Conservation (phyloP, 2,113 vertebrate genomes). For the Hippocampus guttulatus region DNA sequence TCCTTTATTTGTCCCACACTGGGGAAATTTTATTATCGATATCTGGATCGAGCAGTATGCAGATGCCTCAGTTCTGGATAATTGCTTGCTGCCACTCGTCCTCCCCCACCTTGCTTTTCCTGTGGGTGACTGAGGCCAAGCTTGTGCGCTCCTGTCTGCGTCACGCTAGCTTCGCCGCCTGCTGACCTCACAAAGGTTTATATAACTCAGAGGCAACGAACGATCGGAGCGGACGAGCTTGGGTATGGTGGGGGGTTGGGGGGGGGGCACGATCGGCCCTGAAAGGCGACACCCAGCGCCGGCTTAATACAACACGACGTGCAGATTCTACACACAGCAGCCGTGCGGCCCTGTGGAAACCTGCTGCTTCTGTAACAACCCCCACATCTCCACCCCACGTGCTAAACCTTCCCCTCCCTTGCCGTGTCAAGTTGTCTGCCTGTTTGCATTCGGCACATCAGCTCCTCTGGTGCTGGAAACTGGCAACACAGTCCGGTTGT, state of each 20-base stretch:
- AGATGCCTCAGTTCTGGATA: slow-evolving; percentile 43
- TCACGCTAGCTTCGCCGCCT: slow-evolving; percentile 55
- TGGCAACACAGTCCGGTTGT: too few relatives aligned
- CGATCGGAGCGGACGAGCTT: slow-evolving; percentile 22
- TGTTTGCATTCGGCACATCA: slow-evolving; percentile 45
- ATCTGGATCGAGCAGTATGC: slow-evolving; percentile 24
- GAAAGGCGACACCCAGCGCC: slow-evolving; percentile 63
- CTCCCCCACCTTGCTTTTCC: background rate
- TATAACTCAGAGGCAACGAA: slow-evolving; percentile 49
- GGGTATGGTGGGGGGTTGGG: background rate
- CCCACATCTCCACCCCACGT: slow-evolving; percentile 22
- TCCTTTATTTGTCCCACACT: too few relatives aligned
- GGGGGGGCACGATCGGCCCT: slow-evolving; percentile 57
- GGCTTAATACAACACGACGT: slow-evolving; percentile 5
- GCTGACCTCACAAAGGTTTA: slow-evolving; percentile 60
- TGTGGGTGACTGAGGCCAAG: slow-evolving; percentile 9
- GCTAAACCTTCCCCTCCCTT: slow-evolving; percentile 21
- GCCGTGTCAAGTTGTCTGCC: slow-evolving; percentile 35
- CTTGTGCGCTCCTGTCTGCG: slow-evolving; percentile 11
- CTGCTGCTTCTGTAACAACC: slow-evolving; percentile 37
- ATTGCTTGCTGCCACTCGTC: slow-evolving; percentile 15
- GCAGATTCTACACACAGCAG: slow-evolving; percentile 1
- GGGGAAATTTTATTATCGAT: too few relatives aligned
- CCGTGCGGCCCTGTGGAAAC: slow-evolving; percentile 28
- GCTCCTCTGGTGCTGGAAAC: slow-evolving; percentile 56